Evolutionary conservation across 2,113 vertebrate species (phyloP).

Genomic region (Scartelaos histophorus): DNA sequence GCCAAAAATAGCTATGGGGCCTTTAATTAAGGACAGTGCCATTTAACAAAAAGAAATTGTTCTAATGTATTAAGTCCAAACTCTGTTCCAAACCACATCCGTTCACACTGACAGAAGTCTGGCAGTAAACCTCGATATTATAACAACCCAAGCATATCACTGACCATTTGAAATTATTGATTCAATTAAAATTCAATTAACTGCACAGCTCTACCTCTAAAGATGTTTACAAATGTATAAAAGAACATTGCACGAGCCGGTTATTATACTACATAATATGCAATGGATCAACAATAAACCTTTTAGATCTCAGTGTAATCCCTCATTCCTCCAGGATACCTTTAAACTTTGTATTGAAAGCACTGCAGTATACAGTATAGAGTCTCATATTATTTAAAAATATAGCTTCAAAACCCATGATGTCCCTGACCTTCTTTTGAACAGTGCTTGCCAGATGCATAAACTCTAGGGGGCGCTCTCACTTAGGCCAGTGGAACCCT

Average conservation of each 20-base stretch:
- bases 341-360: background rate
- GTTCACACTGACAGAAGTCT: background rate
- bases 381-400: slow-evolving; percentile 2
- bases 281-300: too few relatives aligned
- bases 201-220: background rate
- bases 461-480: background rate
- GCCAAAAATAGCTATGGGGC: too few relatives aligned
- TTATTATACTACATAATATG: background rate
- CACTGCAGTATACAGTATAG: background rate
- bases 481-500: background rate
- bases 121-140: background rate
- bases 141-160: background rate
- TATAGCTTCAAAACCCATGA: background rate
- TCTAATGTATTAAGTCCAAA: background rate
- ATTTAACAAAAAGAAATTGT: background rate
- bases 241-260: background rate
- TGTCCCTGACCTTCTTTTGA: slow-evolving; percentile 1
- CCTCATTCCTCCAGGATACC: background rate
- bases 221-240: background rate
- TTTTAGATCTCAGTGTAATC: too few relatives aligned
- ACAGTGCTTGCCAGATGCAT: background rate
- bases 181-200: background rate
- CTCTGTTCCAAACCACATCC: background rate
- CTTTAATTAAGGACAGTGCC: background rate
- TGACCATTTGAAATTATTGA: background rate